Evolutionary conservation across 2,888 invertebrate genomes (phyloP), one percentile per base, ranked within the genome.

Genomic region (Dryocosmus kuriphilus): DNA sequence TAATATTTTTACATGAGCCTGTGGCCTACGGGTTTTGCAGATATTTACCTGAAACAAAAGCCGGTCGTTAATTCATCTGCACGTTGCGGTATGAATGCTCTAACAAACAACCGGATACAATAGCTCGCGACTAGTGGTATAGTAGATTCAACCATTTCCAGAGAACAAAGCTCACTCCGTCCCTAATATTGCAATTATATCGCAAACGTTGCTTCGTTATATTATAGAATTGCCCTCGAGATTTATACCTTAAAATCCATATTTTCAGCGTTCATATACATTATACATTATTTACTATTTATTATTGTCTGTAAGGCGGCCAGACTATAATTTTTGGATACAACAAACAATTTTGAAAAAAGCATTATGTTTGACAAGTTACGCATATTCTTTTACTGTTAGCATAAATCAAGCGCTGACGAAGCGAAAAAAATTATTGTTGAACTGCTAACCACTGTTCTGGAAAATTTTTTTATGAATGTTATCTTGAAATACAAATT

Each of bases 1-100:
- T 38, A 35, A 63, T n/a, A 51, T 19, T 27, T 62, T 60, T 62
- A 61, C 75, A 30, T 27, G n/a, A 61, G 24, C 38, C 35, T 41
- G 55, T n/a, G 74, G 79, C 46, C 35, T 73, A 38, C 35, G 71
- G 73, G 61, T 30, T 73, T 35, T 38, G 46, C 41, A 46, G 76
- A 77, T 79, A 79, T 79, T 81, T 81, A 81, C 79, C 81, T 79
- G 77, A 81, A 81, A 79, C 81, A 81, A 79, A 79, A 77, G 79
- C 35, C 24, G 76, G 57, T 41, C 60, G 63, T 77, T 79, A 80
- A 77, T 75, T 78, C 27, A 46, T 73, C 71, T 27, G 57, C 51
- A 51, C 41, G 73, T 75, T 38, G 51, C 74, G 62, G 75, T 77
- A 46, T 74, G 78, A 79, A 79, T 63, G 76, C 67, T 74, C 76